Percentiles rank a stretch among this genome's conserved stretches.
phyloP scores from a whole-genome alignment of 1,140 invertebrate genomes.

The Psilanteris sp. region DNA sequence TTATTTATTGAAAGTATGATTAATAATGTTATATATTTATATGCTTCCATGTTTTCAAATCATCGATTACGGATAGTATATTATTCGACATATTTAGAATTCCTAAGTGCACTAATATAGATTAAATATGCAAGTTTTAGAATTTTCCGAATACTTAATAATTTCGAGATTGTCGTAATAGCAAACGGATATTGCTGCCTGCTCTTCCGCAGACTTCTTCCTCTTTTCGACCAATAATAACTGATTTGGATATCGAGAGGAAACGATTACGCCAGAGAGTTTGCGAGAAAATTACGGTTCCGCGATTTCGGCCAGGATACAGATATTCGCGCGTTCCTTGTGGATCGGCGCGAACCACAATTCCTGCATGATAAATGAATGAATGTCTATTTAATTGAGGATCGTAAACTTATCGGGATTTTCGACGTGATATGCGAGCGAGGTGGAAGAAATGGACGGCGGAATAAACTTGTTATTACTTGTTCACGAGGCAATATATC shows the following conservation, averaged over 20 bases:
- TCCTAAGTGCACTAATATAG: too few relatives aligned
- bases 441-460: conserved; percentile 1
- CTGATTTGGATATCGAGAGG: conserved; percentile 68
- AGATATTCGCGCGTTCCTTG: conserved; percentile 11
- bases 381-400: conserved; percentile 13
- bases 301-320: conserved; percentile 21
- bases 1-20: too few relatives aligned
- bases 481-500: conserved; percentile 23
- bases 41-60: too few relatives aligned
- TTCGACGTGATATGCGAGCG: neutral
- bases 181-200: conserved; percentile 72
- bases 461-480: conserved; percentile 31
- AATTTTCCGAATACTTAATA: too few relatives aligned
- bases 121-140: too few relatives aligned
- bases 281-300: conserved; percentile 51
- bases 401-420: conserved; percentile 11
- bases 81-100: too few relatives aligned
- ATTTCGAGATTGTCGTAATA: conserved; percentile 70
- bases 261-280: conserved; percentile 49
- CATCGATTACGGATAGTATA: too few relatives aligned
- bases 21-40: too few relatives aligned
- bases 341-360: neutral
- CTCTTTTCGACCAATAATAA: conserved; percentile 67
- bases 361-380: conserved; percentile 2
- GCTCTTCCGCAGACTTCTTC: conserved; percentile 66